A percentile compares a stretch with the other conserved stretches of the same genome.
phyloP scores from a whole-genome alignment of 2,113 vertebrate genomes.

The Azemiops feae region DNA sequence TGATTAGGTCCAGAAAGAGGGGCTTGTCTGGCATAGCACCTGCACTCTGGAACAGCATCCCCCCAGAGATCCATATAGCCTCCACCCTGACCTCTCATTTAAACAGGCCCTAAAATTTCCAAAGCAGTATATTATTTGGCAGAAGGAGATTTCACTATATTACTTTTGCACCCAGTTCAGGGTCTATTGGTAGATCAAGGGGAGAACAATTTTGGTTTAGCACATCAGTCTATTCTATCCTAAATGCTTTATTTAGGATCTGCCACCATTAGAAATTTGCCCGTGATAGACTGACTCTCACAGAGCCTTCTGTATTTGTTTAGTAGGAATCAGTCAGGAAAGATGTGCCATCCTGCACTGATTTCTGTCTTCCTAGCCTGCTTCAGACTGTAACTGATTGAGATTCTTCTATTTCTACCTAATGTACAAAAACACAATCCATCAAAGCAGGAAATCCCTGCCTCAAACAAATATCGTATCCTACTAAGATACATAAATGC shows the following conservation, averaged over 20 bases:
- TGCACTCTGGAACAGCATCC: background rate
- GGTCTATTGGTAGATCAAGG: background rate
- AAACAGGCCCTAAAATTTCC: background rate
- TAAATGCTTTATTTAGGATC: background rate
- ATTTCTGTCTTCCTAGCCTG: background rate
- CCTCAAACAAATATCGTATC: background rate
- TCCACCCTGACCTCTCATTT: background rate
- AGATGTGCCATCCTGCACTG: background rate
- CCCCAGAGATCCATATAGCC: background rate
- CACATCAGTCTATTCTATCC: background rate
- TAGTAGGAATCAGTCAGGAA: background rate
- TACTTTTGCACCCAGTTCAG: background rate
- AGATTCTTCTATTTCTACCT: background rate
- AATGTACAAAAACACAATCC: background rate
- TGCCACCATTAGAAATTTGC: background rate
- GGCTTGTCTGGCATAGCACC: background rate
- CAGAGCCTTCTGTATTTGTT: background rate
- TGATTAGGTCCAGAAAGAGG: background rate
- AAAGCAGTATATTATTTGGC: background rate
- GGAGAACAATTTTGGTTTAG: background rate
- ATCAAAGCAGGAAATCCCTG: background rate
- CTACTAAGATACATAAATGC: background rate
- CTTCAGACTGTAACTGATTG: background rate
- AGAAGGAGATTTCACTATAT: background rate
- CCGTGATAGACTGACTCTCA: background rate